Evolutionary conservation across 2,888 invertebrate genomes (phyloP).

Genomic region (Aleiodes testaceus): DNA sequence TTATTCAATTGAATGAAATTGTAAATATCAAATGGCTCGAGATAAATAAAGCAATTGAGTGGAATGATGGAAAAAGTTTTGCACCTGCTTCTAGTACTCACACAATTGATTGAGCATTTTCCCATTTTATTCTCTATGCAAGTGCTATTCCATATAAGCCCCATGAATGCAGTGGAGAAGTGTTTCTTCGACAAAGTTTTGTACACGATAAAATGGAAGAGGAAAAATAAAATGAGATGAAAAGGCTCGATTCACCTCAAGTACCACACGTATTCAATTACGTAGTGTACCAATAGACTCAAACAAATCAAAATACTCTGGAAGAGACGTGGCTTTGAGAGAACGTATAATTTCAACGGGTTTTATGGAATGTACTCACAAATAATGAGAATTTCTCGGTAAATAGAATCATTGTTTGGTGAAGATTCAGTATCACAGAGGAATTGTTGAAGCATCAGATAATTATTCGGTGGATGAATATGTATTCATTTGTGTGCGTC

Average conservation of each 20-base stretch:
- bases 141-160: not conserved
- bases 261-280: conserved; percentile 44
- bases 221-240: not conserved
- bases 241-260: not conserved
- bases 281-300: conserved; percentile 30
- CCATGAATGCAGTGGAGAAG: not conserved
- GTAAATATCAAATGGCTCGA: not conserved
- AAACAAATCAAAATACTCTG: conserved; percentile 44
- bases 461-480: not conserved
- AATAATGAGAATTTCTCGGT: not conserved
- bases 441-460: conserved; percentile 26
- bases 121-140: not conserved
- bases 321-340: conserved; percentile 26
- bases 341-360: conserved; percentile 5
- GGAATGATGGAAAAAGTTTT: not conserved
- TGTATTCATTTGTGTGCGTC: not conserved
- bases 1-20: conserved; percentile 2
- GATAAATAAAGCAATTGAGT: not conserved
- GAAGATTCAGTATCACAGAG: conserved; percentile 43
- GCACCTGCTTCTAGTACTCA: not conserved
- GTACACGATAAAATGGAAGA: not conserved
- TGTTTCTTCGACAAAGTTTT: conserved; percentile 72
- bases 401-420: conserved; percentile 38
- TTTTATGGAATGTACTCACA: conserved; percentile 20
- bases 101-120: not conserved